A percentile compares a stretch with the other conserved stretches of the same genome.
phyloP scores from a whole-genome alignment of 2,888 invertebrate genomes.

The Ophion costatus region DNA sequence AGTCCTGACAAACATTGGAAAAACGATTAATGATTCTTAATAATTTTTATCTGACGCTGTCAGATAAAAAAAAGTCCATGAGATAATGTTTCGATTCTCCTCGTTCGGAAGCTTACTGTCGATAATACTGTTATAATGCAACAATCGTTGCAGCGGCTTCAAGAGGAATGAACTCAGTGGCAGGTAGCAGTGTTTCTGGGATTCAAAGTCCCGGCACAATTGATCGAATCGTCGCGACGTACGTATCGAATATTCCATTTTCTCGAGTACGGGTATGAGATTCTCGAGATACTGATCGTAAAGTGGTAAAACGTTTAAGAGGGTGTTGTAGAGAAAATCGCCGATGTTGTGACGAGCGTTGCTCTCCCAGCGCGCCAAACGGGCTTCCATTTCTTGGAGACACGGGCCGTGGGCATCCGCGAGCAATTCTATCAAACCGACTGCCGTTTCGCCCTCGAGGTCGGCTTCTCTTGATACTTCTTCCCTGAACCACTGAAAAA shows the following conservation, averaged over 20 bases:
- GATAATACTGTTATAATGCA: constrained; percentile 92
- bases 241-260: constrained; percentile 91
- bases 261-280: constrained; percentile 90
- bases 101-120: constrained; percentile 86
- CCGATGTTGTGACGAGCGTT: constrained; percentile 88
- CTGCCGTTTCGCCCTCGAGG: constrained; percentile 86
- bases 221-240: constrained; percentile 89
- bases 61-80: background rate
- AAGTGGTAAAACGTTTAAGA: constrained; percentile 86
- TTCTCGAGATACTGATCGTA: constrained; percentile 90
- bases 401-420: constrained; percentile 93
- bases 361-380: constrained; percentile 90
- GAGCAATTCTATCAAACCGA: constrained; percentile 88
- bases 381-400: constrained; percentile 91
- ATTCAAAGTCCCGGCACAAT: constrained; percentile 91
- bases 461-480: constrained; percentile 87
- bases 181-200: constrained; percentile 93
- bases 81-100: background rate
- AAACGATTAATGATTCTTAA: background rate
- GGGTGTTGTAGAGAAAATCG: constrained; percentile 89
- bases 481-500: constrained; percentile 89
- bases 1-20: constrained; percentile 84
- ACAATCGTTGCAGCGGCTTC: constrained; percentile 92
- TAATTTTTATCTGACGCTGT: no score
- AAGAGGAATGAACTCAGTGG: constrained; percentile 92